These are phyloP conservation scores for Cetonia aurata DNA, from an alignment of 2,888 invertebrate genomes.

Conservation along the genomic window DNA sequence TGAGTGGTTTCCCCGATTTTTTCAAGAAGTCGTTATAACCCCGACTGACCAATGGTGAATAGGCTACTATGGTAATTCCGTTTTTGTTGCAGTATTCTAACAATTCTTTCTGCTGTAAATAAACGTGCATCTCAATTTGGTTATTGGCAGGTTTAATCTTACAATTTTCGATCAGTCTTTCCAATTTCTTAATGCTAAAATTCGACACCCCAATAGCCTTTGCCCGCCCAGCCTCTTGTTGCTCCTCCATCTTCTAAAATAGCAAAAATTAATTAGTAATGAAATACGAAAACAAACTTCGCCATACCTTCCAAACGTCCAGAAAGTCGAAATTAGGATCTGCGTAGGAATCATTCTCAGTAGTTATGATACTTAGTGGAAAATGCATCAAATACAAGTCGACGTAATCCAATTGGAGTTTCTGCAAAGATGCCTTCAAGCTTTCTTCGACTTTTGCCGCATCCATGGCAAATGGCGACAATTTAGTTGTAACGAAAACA, in stretches of 20 bases:
- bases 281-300: too few relatives aligned
- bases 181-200: conserved; percentile 81
- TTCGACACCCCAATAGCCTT: conserved; percentile 84
- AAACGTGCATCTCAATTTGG: conserved; percentile 83
- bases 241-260: conserved; percentile 41
- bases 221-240: conserved; percentile 23
- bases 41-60: conserved; percentile 83
- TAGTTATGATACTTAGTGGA: conserved; percentile 75
- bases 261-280: too few relatives aligned
- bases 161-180: conserved; percentile 72
- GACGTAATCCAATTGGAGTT: conserved; percentile 80
- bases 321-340: conserved; percentile 60
- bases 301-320: conserved; percentile 26
- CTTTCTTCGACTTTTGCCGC: conserved; percentile 74
- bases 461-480: conserved; percentile 73
- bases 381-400: conserved; percentile 85
- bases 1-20: too few relatives aligned
- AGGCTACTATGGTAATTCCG: conserved; percentile 81
- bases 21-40: conserved; percentile 74
- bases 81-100: conserved; percentile 73
- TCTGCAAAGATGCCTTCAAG: conserved; percentile 74
- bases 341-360: conserved; percentile 65
- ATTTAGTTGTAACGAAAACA: conserved; percentile 84
- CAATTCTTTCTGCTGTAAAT: conserved; percentile 79
- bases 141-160: conserved; percentile 74